Percentiles rank a stretch among this genome's conserved stretches.
Conservation (phyloP, 2,797 vertebrate species). For the Malacoraja senta region DNA sequence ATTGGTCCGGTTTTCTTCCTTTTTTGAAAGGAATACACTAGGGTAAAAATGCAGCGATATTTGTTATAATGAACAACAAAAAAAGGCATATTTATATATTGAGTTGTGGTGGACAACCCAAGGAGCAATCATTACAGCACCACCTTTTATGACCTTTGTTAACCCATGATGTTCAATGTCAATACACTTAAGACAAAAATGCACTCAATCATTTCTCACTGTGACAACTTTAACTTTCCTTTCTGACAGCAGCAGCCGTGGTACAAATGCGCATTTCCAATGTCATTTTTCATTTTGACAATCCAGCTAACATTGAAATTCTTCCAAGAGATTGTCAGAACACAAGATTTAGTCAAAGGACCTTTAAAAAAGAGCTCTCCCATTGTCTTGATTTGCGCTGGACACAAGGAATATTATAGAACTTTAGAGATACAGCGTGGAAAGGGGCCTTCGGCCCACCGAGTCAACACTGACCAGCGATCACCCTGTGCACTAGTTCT, state of each 20-base stretch:
- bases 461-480: too few relatives aligned
- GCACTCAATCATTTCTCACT: background rate
- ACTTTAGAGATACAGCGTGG: background rate
- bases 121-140: background rate
- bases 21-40: background rate
- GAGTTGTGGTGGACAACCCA: too few relatives aligned
- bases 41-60: background rate
- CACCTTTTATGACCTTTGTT: background rate
- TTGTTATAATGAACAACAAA: background rate
- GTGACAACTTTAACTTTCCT: background rate
- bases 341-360: background rate
- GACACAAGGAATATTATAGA: background rate
- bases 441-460: too few relatives aligned
- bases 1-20: too few relatives aligned
- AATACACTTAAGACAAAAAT: constrained; percentile 1
- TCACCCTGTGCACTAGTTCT: too few relatives aligned
- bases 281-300: constrained; percentile 26
- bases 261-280: constrained; percentile 18
- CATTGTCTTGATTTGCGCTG: background rate
- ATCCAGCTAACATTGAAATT: background rate
- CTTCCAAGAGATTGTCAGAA: background rate
- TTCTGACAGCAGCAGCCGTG: constrained; percentile 8
- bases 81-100: background rate
- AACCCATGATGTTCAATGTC: background rate
- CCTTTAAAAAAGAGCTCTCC: background rate